Base-by-base conservation (phyloP, 53 echinoderm and acorn worm species). In the Holothuria leucospilota region DNA sequence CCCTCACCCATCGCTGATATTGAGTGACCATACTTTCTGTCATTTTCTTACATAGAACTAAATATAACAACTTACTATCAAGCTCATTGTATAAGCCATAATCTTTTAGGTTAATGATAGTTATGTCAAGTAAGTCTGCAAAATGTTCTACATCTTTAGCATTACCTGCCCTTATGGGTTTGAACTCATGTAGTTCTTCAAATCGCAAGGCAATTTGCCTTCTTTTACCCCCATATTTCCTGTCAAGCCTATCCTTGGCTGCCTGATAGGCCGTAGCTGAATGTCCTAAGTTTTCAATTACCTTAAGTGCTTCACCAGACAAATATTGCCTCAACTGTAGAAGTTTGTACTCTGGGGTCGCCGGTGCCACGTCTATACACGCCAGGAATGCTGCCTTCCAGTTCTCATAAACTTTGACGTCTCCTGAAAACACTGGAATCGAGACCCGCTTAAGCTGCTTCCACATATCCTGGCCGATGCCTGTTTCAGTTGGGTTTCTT, bases 101-200 rank as follows among this genome's bases (percentile, higher is more conserved):
- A 21, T 85, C 85, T 24, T 85, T 85, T 20, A 71, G 4, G 49
- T 85, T 85, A 20, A 71, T 51, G 16, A 85, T 53, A n/a, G 71
- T 69, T 41, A 85, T 69, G 56, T 71, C 71, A 24, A 85, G 11
- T 51, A 85, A 38, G 30, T 85, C 85, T 12, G 85, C 85, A 29
- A 85, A 85, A 15, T 70, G 71, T 7, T 71, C 85, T 13, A 85
- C 24, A 49, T 85, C 85, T 29, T 52, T 69, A 20, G 51, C 8
- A 51, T 85, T 68, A 8, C 85, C 85, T 13, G 69, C 46, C 23
- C 85, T 21, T 21, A 85, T 85, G 15, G 85, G 68, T 16, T 25
- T 49, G 26, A 85, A 85, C 13, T 51, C 42, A 23, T 85, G 67
- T 14, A 85, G 8, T 16, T 70, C 51, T 29, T 85, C 85, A 68